Base-by-base conservation (phyloP, 1,140 invertebrate genomes). In the Drosophila seguyi region DNA sequence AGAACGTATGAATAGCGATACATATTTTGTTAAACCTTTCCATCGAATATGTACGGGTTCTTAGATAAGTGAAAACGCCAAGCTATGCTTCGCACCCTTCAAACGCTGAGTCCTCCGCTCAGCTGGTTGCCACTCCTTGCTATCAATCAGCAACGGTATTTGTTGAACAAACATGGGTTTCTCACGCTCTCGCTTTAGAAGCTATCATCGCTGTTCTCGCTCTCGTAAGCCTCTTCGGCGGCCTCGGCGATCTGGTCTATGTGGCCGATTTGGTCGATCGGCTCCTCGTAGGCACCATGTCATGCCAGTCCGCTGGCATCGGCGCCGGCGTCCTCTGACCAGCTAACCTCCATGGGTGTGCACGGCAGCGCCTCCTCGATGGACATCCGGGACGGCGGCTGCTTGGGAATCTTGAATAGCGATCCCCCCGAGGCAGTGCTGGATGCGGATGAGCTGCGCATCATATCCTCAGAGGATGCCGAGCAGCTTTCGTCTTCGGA, bases 401-500 rank as follows among this genome's bases (percentile, higher is more conserved):
- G 81, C 63, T 87, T 79, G 20, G 68, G 69, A 6, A 81, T 55
- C 44, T 86, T 82, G 14, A 52, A 75, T 13, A 71, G 67, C 29
- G 79, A 75, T 20, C 78, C 74, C 6, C 72, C 76, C 8, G 88
- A 91, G 0, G 81, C 72, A 2, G 77, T 77, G 65, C 80, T 79
- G 2, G 91, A 92, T 20, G 91, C 66, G 13, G 88, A 80, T 2
- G 81, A 84, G 59, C 84, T 84, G 47, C 78, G 78, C 75, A 81
- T 90, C 73, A 81, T 90, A 45, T 92, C 92, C 67, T 92, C 92
- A 16, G 92, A 92, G 3, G 92, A 93, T 20, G 92, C 93, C 1
- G 92, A 91, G 25, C 93, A 94, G 72, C 93, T 93, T 73, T 94
- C 94, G 77, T 94, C 94, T 72, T 94, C 94, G 0, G 94, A 94